Evolutionary conservation across 1,140 invertebrate genomes (phyloP).

Genomic region (Euschistus heros): DNA sequence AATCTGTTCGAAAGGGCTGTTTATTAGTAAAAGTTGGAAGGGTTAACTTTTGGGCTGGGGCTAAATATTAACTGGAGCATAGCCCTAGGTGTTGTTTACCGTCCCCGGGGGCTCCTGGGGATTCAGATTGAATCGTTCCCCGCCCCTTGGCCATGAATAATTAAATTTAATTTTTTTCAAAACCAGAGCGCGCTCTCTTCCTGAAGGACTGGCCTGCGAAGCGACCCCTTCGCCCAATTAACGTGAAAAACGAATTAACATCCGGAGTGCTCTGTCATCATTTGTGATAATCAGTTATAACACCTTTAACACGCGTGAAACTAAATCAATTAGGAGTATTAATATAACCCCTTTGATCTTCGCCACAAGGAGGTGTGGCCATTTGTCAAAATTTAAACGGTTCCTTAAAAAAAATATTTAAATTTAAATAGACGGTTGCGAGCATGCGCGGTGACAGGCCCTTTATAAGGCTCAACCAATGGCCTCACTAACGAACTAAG

Average conservation of each 20-base stretch:
- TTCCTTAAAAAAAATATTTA: background rate
- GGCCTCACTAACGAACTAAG: too few species aligned
- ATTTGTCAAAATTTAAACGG: constrained; percentile 8
- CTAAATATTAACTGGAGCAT: constrained; percentile 1
- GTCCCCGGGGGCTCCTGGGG: background rate
- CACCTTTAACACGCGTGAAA: too few species aligned
- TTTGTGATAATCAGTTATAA: too few species aligned
- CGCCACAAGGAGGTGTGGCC: background rate
- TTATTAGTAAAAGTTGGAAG: too few species aligned
- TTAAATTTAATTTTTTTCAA: constrained; percentile 14
- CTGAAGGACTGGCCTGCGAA: background rate
- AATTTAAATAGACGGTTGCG: too few species aligned
- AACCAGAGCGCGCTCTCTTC: background rate
- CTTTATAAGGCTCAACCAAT: too few species aligned
- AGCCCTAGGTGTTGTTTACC: background rate
- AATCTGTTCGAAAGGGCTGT: too few species aligned
- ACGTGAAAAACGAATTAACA: background rate
- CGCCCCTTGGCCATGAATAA: background rate
- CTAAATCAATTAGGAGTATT: too few species aligned
- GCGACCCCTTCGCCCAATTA: too few species aligned
- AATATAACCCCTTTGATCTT: background rate
- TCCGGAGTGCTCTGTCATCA: too few species aligned
- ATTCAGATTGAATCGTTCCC: constrained; percentile 3
- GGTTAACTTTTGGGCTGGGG: too few species aligned
- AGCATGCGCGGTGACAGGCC: too few species aligned